Conservation (phyloP, 1,140 invertebrate genomes). For the Leptopilina clavipes region DNA sequence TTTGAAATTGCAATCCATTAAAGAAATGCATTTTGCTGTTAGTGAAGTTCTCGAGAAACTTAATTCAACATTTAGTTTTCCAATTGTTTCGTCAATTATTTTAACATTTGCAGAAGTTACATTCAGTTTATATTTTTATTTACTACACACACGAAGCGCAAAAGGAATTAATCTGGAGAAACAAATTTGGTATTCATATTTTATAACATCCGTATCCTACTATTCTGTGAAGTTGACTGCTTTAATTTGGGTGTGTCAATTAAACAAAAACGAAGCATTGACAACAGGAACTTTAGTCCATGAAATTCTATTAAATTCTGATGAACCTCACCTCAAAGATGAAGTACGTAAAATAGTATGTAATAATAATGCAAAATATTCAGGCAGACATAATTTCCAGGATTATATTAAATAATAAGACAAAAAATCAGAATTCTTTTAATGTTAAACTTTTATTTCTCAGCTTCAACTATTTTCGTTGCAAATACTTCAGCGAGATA, state of each 20-base stretch:
- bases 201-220: conserved; percentile 47
- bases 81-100: conserved; percentile 46
- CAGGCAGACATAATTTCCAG: no score
- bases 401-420: conserved; percentile 8
- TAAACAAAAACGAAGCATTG: conserved; percentile 48
- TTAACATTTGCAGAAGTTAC: conserved; percentile 49
- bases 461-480: conserved; percentile 45
- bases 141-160: conserved; percentile 41
- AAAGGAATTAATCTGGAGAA: conserved; percentile 48
- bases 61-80: conserved; percentile 50
- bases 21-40: conserved; percentile 45
- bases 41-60: conserved; percentile 40
- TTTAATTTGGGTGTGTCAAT: conserved; percentile 45
- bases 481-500: conserved; percentile 49
- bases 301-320: conserved; percentile 46
- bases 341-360: conserved; percentile 42
- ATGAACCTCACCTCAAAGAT: conserved; percentile 45
- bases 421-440: conserved; percentile 39
- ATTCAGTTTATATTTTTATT: conserved; percentile 55
- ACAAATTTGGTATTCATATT: conserved; percentile 52
- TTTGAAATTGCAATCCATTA: conserved; percentile 43
- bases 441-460: conserved; percentile 34
- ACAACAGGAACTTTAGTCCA: conserved; percentile 44
- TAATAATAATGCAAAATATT: not conserved
- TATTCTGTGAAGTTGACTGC: conserved; percentile 40